phyloP scores from a whole-genome alignment of 2,888 invertebrate species.

The Phyllotreta cruciferae region DNA sequence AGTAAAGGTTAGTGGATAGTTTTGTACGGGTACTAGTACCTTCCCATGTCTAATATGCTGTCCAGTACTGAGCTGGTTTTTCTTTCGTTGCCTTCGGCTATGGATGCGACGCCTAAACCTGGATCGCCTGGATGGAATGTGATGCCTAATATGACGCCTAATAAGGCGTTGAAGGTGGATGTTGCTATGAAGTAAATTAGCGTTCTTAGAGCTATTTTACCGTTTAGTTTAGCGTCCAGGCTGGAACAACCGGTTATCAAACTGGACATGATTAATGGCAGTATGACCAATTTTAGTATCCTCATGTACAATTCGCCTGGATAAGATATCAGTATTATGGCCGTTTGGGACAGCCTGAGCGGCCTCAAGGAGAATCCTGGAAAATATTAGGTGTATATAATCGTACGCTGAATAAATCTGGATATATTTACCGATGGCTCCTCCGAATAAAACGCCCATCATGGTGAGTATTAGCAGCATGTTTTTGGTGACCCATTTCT shows the following conservation, averaged over 20 bases:
- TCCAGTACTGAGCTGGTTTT: constrained; percentile 77
- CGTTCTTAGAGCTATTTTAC: constrained; percentile 83
- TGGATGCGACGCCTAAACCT: constrained; percentile 65
- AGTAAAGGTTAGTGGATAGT: not conserved
- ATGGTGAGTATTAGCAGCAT: constrained; percentile 80
- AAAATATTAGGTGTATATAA: constrained; percentile 5
- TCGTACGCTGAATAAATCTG: not conserved
- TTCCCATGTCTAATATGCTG: constrained; percentile 86
- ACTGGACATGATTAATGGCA: constrained; percentile 87
- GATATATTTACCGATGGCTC: constrained; percentile 70
- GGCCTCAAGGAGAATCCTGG: constrained; percentile 76
- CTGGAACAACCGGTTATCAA: constrained; percentile 85
- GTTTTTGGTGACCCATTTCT: constrained; percentile 77
- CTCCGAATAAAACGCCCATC: constrained; percentile 78
- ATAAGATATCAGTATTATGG: constrained; percentile 81
- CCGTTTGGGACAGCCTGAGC: constrained; percentile 71
- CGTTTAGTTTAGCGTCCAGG: constrained; percentile 85
- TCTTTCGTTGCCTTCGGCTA: constrained; percentile 21
- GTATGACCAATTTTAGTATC: constrained; percentile 84
- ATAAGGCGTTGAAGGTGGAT: constrained; percentile 79
- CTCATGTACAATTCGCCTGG: constrained; percentile 93
- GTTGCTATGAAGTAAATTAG: constrained; percentile 81
- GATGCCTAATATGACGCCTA: constrained; percentile 75
- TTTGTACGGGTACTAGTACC: constrained; percentile 65
- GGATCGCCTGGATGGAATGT: constrained; percentile 81